phyloP scores from a whole-genome alignment of 2,797 vertebrate species.

The Mallotus villosus region DNA sequence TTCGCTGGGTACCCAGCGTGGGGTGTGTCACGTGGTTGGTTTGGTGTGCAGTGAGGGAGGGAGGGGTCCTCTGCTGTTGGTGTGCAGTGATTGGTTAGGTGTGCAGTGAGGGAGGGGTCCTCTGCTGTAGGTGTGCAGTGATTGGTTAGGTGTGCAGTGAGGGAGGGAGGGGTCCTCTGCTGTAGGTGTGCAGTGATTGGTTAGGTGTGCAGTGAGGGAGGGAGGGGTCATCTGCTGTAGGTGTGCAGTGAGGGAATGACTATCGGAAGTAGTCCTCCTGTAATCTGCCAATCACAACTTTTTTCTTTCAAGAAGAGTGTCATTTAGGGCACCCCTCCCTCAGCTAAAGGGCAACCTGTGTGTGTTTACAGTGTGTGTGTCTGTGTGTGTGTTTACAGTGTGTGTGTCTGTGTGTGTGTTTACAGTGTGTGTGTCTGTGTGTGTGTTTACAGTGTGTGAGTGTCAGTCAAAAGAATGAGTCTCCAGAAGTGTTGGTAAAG shows the following conservation, averaged over 20 bases:
- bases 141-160: not conserved
- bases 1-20: too few species aligned
- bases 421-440: too few species aligned
- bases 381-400: not conserved
- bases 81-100: not conserved
- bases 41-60: not conserved
- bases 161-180: not conserved
- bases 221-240: not conserved
- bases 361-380: not conserved
- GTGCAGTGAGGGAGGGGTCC: not conserved
- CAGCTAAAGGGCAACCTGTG: too few species aligned
- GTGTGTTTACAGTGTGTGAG: too few species aligned
- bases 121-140: not conserved
- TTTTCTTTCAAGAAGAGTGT: too few species aligned
- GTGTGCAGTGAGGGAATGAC: too few species aligned
- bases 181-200: too few species aligned
- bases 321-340: too few species aligned
- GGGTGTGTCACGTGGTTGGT: not conserved
- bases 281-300: too few species aligned
- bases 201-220: not conserved
- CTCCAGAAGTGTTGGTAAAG: not conserved
- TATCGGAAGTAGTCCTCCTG: too few species aligned
- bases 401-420: too few species aligned
- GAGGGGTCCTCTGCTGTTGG: not conserved
- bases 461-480: too few species aligned